Percentiles rank a stretch among this genome's conserved stretches.
These are phyloP conservation scores for Xylota sylvarum DNA, from an alignment of 2,888 invertebrate species.

Conservation along the genomic window DNA sequence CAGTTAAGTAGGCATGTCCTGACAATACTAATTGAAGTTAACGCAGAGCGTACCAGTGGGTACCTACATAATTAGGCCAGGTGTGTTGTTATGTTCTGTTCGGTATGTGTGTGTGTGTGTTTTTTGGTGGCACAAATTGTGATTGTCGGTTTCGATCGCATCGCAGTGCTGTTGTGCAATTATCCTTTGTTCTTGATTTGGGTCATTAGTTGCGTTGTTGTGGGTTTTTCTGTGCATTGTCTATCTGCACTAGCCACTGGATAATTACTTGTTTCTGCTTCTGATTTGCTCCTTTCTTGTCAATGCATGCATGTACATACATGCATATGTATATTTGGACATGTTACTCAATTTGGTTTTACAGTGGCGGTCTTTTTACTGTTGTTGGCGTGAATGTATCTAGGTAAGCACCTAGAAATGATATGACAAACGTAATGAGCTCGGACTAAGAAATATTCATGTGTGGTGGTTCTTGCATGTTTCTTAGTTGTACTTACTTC, in stretches of 20 bases:
- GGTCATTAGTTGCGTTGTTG: conserved; percentile 67
- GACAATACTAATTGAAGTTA: conserved; percentile 66
- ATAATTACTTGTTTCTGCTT: conserved; percentile 29
- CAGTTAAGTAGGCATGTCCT: conserved; percentile 57
- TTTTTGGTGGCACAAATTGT: conserved; percentile 59
- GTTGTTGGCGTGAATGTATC: no score
- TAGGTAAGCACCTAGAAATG: no score
- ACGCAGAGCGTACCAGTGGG: conserved; percentile 30
- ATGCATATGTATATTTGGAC: background rate
- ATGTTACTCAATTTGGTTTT: background rate
- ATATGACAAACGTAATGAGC: no score
- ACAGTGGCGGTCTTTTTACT: background rate
- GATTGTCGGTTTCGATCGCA: conserved; percentile 70
- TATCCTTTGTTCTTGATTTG: conserved; percentile 66
- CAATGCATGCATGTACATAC: no score
- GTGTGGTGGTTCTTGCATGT: no score
- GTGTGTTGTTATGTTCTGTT: conserved; percentile 39
- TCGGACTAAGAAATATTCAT: no score
- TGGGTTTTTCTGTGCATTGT: conserved; percentile 42
- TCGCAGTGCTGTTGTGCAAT: conserved; percentile 38
- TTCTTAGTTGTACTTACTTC: no score
- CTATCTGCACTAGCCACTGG: conserved; percentile 22
- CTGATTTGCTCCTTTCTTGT: conserved; percentile 18
- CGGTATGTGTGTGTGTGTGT: conserved; percentile 16
- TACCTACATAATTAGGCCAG: conserved; percentile 64